Evolutionary conservation across 2,888 invertebrate species (phyloP), one percentile per base, ranked within the genome.

Genomic region (Dynastes maya): DNA sequence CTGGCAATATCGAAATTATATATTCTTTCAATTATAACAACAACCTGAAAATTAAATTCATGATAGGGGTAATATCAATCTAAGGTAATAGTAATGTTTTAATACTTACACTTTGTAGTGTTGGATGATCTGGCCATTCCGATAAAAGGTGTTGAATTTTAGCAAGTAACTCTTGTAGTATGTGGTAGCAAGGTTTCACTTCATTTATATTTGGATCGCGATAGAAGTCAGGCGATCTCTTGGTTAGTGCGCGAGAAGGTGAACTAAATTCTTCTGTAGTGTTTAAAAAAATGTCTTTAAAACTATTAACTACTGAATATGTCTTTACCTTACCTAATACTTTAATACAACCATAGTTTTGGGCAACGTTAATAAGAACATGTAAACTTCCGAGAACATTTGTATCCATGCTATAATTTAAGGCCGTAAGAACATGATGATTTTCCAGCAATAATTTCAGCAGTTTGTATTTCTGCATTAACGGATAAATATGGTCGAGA

Each of bases 101-200:
- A 45, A 45, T 45, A 45, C 8, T 89, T 89, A 95, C 95, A 88
- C 95, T 94, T 85, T 92, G 92, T 53, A 98, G 88, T 0, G 95
- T 94, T 0, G 98, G 97, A 90, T 98, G 96, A 81, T 96, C 97
- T 0, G 97, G 96, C 96, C 97, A 98, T 83, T 96, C 93, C 0
- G 90, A 89, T 45, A 96, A 88, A 68, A 98, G 89, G 65, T 91
- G 90, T 9, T 89, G 87, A 0, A 95, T 92, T 70, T 92, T 91
- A 1, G 88, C 86, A 80, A 91, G 90, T n/a, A 97, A 91, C 78
- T 89, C 90, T 11, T 92, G 90, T 78, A 98, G 88, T 5, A 97
- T 88, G 1, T 94, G 92, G 9, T 92, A 90, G 84, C 96, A 95
- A 70, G 92, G 91, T 76, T 92, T 92, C 0, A 94, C 93, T 89